These are phyloP conservation scores for Diploscapter pachys DNA, from an alignment of 1,140 invertebrate genomes.

Conservation along the genomic window DNA sequence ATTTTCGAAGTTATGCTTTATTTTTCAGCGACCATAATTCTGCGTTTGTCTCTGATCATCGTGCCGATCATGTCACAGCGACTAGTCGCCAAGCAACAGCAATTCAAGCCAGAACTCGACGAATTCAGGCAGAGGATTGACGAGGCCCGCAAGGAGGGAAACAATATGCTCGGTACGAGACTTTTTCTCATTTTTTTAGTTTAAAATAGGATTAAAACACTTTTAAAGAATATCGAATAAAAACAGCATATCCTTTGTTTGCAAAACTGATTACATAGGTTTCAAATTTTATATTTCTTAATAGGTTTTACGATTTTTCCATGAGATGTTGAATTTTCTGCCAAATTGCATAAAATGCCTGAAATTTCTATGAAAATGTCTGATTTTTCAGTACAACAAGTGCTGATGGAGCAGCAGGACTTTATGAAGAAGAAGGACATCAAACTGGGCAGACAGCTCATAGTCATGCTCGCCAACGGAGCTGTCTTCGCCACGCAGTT, in stretches of 20 bases:
- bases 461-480: constrained; percentile 47
- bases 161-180: constrained; percentile 44
- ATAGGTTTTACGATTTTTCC: no score
- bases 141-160: constrained; percentile 47
- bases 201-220: neutral
- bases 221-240: no score
- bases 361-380: neutral
- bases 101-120: constrained; percentile 42
- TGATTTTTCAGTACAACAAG: constrained; percentile 36
- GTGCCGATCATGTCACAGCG: constrained; percentile 52
- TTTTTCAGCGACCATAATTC: constrained; percentile 47
- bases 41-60: constrained; percentile 45
- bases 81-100: constrained; percentile 44
- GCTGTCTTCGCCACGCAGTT: constrained; percentile 54
- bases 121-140: constrained; percentile 45
- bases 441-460: constrained; percentile 41
- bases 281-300: no score
- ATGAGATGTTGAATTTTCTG: no score
- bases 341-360: neutral
- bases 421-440: constrained; percentile 51
- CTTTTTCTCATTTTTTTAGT: no score
- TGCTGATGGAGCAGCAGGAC: constrained; percentile 52
- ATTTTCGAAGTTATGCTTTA: neutral
- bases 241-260: no score
- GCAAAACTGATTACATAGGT: no score